Evolutionary conservation across 2,888 invertebrate genomes (phyloP).

Genomic region (Euzophera pinguis): DNA sequence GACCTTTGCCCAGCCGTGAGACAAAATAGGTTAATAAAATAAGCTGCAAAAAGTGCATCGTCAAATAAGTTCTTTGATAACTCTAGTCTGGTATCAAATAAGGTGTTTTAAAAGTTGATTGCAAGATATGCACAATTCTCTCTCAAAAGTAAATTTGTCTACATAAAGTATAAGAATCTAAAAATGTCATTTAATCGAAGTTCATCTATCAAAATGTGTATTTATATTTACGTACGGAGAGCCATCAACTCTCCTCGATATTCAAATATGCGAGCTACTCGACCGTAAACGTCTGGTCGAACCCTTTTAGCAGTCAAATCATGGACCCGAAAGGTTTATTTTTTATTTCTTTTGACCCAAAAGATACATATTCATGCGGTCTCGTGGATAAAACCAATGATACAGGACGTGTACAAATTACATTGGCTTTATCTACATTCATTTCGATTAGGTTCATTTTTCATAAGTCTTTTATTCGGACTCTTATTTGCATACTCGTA

Average conservation of each 20-base stretch:
- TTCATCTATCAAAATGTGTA: not conserved
- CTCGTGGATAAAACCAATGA: not conserved
- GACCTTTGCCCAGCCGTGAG: too few species aligned
- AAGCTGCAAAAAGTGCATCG: too few species aligned
- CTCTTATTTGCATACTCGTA: too few species aligned
- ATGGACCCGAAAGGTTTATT: constrained; percentile 10
- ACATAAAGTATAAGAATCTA: too few species aligned
- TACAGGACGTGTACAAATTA: constrained; percentile 8
- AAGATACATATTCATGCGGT: constrained; percentile 9
- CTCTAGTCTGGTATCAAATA: too few species aligned
- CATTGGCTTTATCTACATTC: constrained; percentile 1
- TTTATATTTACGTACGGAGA: not conserved
- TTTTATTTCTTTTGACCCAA: constrained; percentile 8
- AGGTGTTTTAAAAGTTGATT: too few species aligned
- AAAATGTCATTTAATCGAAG: not conserved
- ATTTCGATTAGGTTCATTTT: not conserved
- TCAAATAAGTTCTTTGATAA: too few species aligned
- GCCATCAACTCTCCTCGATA: constrained; percentile 10
- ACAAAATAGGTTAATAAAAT: too few species aligned
- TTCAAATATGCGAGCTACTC: constrained; percentile 11
- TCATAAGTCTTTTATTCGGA: too few species aligned
- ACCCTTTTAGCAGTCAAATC: constrained; percentile 17
- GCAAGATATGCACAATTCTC: too few species aligned
- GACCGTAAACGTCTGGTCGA: constrained; percentile 11
- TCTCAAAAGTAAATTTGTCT: too few species aligned